A percentile compares a stretch with the other conserved stretches of the same genome.
These are phyloP conservation scores for Ctenicera cuprea DNA, from an alignment of 2,888 invertebrate genomes.

Conservation along the genomic window DNA sequence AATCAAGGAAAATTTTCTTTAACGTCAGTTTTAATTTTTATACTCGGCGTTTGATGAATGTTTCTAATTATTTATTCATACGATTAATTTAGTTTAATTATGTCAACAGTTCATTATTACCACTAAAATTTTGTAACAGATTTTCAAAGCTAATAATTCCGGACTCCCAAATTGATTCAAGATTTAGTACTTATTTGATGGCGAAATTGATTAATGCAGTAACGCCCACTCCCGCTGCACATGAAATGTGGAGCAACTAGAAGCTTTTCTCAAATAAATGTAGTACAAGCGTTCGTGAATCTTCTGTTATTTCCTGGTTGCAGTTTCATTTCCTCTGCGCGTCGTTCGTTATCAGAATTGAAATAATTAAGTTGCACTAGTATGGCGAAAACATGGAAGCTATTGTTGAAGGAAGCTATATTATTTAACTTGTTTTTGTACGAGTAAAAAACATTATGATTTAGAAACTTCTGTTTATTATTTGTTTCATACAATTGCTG, in stretches of 20 bases:
- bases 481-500: too few species aligned
- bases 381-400: background rate
- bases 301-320: constrained; percentile 33
- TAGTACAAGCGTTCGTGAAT: constrained; percentile 13
- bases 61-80: too few species aligned
- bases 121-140: too few species aligned
- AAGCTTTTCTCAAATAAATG: constrained; percentile 15
- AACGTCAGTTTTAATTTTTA: constrained; percentile 11
- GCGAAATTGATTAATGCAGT: constrained; percentile 8
- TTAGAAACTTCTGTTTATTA: too few species aligned
- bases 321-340: constrained; percentile 29
- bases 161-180: too few species aligned
- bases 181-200: constrained; percentile 5
- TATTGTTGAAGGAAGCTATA: too few species aligned
- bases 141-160: too few species aligned
- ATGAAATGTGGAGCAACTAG: constrained; percentile 8
- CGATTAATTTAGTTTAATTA: too few species aligned
- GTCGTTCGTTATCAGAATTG: constrained; percentile 13
- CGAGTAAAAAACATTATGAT: too few species aligned
- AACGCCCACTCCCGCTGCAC: background rate
- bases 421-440: too few species aligned
- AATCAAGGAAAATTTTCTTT: constrained; percentile 29
- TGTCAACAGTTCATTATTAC: too few species aligned
- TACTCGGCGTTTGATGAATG: background rate
- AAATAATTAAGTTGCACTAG: constrained; percentile 18